A percentile compares a stretch with the other conserved stretches of the same genome.
Conservation (phyloP, 2,888 invertebrate genomes). For the Drosophila kanekoi region DNA sequence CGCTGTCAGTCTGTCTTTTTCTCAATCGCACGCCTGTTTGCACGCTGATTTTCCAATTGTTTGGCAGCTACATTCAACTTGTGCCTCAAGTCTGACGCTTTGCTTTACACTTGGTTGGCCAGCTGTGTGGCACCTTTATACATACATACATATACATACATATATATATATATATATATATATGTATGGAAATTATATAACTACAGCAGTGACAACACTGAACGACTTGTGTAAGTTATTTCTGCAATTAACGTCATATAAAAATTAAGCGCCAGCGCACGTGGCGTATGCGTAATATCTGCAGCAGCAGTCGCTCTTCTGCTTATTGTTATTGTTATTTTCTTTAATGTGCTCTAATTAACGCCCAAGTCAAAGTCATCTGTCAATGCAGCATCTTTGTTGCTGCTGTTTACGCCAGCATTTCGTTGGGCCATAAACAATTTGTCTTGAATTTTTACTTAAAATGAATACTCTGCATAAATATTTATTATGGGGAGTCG, state of each 20-base stretch:
- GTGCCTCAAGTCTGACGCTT: slow-evolving; percentile 31
- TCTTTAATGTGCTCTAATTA: slow-evolving; percentile 31
- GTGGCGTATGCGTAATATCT: slow-evolving; percentile 40
- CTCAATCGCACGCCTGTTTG: slow-evolving; percentile 41
- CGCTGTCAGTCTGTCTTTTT: slow-evolving; percentile 1
- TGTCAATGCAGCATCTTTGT: slow-evolving; percentile 18
- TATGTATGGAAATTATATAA: slow-evolving; percentile 6
- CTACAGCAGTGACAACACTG: slow-evolving; percentile 2
- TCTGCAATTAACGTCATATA: slow-evolving; percentile 37
- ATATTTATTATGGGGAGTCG: neutral
- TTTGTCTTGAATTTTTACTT: slow-evolving; percentile 16
- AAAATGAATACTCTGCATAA: neutral
- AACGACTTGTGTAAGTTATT: slow-evolving; percentile 39
- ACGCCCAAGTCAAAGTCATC: slow-evolving; percentile 10
- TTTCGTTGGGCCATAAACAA: slow-evolving; percentile 19
- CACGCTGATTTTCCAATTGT: slow-evolving; percentile 56
- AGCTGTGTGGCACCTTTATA: slow-evolving; percentile 6
- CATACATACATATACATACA: slow-evolving; percentile 9
- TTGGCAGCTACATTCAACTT: slow-evolving; percentile 28
- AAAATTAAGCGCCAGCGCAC: slow-evolving; percentile 27
- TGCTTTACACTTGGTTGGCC: slow-evolving; percentile 40
- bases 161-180: slow-evolving; percentile 23
- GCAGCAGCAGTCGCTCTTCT: slow-evolving; percentile 1
- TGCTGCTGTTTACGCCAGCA: neutral
- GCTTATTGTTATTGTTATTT: slow-evolving; percentile 12